Evolutionary conservation across 2,113 vertebrate genomes (phyloP), one percentile per base, ranked within the genome.

Genomic region (Noturus placidus): DNA sequence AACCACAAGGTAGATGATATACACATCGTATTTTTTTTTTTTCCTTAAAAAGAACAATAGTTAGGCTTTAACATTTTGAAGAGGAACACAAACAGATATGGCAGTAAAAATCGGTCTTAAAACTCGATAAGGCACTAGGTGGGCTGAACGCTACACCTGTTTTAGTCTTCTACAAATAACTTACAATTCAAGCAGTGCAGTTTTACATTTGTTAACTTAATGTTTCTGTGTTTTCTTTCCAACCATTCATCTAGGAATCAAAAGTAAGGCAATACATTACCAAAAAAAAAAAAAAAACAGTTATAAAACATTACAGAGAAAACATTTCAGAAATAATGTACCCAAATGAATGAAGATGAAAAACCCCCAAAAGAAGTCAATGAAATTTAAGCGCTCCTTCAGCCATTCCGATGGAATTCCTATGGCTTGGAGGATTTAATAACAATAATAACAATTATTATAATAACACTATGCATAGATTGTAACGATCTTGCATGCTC

Each of bases 121-220:
- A 7, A 30, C 30, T 84, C 52, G 56, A n/a, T 97, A 99, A 99
- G 98, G 98, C 98, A 99, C 97, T 96, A 97, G 97, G 96, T 97
- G 95, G 95, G 93, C 93, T 92, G 94, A 95, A 96, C 91, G 94
- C 95, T 97, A 97, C 95, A 96, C 95, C 96, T 95, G 96, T 94
- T 85, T 96, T 95, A 97, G 97, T 98, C 96, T 97, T 97, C 96
- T 98, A 97, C 96, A 94, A 99, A 98, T 99, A 98, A 99, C 97
- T 99, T 99, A 99, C 96, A 97, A 96, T 97, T 97, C 94, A 97
- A 97, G 99, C 97, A 99, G 97, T 99, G 97, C 97, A 99, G 94
- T 95, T 97, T 97, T 95, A 97, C 96, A 97, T 96, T 96, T 97
- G 96, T 98, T 99, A 98, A 99, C 95, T 97, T 98, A 97, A 97